phyloP scores from a whole-genome alignment of 2,797 vertebrate genomes.

The Notolabrus celidotus region DNA sequence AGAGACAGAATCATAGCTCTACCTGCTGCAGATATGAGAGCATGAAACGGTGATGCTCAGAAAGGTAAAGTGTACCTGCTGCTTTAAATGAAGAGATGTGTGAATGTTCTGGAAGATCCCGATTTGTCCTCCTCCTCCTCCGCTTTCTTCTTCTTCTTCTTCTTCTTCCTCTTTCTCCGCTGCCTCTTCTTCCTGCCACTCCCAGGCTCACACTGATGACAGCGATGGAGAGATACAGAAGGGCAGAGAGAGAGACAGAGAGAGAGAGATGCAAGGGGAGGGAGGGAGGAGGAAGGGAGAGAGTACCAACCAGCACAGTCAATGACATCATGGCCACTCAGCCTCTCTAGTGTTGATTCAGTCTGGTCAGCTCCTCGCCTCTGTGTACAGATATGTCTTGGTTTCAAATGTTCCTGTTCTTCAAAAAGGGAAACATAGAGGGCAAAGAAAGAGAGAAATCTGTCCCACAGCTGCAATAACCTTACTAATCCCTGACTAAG shows the following conservation, averaged over 20 bases:
- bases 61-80: slow-evolving; percentile 64
- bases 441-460: too few species aligned
- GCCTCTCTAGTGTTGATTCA: slow-evolving; percentile 54
- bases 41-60: background rate
- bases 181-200: slow-evolving; percentile 67
- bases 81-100: slow-evolving; percentile 53
- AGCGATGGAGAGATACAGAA: slow-evolving; percentile 56
- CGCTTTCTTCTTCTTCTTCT: slow-evolving; percentile 28
- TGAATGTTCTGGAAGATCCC: slow-evolving; percentile 30
- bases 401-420: too few species aligned
- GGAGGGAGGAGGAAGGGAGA: slow-evolving; percentile 58
- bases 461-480: too few species aligned
- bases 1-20: too few species aligned
- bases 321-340: slow-evolving; percentile 81
- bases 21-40: too few species aligned
- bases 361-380: slow-evolving; percentile 22
- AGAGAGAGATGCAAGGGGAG: slow-evolving; percentile 27
- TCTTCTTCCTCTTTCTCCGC: slow-evolving; percentile 55
- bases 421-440: too few species aligned
- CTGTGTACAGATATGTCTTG: background rate
- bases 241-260: slow-evolving; percentile 36
- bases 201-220: slow-evolving; percentile 57
- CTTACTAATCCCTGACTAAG: too few species aligned
- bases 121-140: slow-evolving; percentile 40
- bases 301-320: slow-evolving; percentile 81